Evolutionary conservation across 2,797 vertebrate genomes (phyloP), one percentile per base, ranked within the genome.

Genomic region (Sebastolobus altivelis): DNA sequence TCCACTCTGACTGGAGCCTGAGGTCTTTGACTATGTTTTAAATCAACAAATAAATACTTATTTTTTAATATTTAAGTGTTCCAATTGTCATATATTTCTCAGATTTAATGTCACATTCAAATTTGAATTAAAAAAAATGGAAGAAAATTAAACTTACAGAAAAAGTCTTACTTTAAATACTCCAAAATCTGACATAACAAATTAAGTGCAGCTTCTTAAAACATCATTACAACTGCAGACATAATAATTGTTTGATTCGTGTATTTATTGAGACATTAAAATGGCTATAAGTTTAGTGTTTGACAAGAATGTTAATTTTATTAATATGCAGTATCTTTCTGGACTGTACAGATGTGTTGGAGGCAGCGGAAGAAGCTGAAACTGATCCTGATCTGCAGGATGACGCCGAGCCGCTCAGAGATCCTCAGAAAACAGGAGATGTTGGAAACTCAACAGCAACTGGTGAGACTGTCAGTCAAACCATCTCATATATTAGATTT

Each of bases 391-490:
- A 67, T 33, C 52, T 56, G 29, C 16, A 29, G 0, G 55, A 59
- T 4, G 29, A 71, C 4, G 6, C 4, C 2, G 38, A 76, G 12
- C 49, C 31, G 18, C 66, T 27, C 1, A 8, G 22, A 11, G 77
- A 61, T 25, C 12, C 25, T 29, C 62, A 65, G 29, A 54, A 35
- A 25, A 13, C 14, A 25, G 55, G 31, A 29, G 75, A 83, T 61
- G 65, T 75, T 37, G 83, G 65, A 76, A 89, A 83, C 65, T 86
- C 85, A 6, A 76, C 80, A 38, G 91, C 86, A 60, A 89, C 86
- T 8, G 92, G 93, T 93, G 46, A 90, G 75, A 67, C 4, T 37
- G 12, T 40, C 31, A 6, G 38, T 38, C 31, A 31, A 31, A 31
- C 31, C 25, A 25, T 25, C 25, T 25, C 25, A 25, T 25, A 25